Conservation (phyloP, 1,140 invertebrate genomes). For the Piezodorus guildinii region DNA sequence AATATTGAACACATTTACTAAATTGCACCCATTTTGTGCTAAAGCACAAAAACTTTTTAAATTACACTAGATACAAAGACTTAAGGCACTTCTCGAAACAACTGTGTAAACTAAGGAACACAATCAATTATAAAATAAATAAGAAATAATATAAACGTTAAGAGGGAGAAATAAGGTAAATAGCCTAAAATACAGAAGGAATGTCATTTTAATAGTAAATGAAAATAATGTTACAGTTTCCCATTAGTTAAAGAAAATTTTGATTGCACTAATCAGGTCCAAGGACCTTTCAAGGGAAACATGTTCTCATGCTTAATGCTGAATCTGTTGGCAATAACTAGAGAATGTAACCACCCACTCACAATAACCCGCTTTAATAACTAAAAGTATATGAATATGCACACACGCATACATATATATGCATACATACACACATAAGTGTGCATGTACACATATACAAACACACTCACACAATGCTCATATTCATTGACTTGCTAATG, state of each 20-base stretch:
- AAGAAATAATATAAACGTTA: not conserved
- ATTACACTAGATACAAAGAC: constrained; percentile 15
- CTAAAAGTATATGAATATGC: not conserved
- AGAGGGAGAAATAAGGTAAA: not conserved
- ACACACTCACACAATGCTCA: no score
- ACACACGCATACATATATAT: no score
- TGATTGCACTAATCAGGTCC: constrained; percentile 19
- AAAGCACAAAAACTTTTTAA: constrained; percentile 10
- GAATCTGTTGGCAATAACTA: not conserved
- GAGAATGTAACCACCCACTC: not conserved
- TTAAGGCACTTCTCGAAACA: constrained; percentile 17
- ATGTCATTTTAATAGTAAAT: constrained; percentile 11
- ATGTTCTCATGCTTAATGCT: not conserved
- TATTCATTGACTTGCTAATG: constrained; percentile 8
- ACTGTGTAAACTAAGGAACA: constrained; percentile 13
- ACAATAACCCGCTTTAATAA: constrained; percentile 7
- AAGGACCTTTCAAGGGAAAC: not conserved
- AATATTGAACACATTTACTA: constrained; percentile 22
- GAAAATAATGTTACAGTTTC: constrained; percentile 1
- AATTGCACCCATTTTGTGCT: constrained; percentile 22
- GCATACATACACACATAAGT: no score
- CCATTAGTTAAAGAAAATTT: constrained; percentile 13
- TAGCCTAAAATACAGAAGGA: not conserved
- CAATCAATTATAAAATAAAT: constrained; percentile 7
- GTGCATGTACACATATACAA: no score